Evolutionary conservation across 2,113 vertebrate genomes (phyloP), one percentile per base, ranked within the genome.

Genomic region (Rhinoderma darwinii): DNA sequence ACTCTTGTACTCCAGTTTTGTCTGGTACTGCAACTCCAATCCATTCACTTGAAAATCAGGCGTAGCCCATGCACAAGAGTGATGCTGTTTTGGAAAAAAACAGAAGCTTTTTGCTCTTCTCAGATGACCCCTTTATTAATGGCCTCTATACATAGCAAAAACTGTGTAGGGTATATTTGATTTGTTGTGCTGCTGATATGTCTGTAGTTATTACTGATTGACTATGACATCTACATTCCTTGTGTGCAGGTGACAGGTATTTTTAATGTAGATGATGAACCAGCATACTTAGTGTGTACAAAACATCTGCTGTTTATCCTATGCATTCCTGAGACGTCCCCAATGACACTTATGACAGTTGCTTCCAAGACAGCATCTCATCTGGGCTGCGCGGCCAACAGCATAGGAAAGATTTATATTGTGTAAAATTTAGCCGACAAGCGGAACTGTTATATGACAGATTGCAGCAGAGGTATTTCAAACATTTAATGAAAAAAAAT

Each of bases 381-480:
- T 61, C 51, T 54, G 76, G 77, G 77, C 51, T 8, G 32, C 30
- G 2, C 51, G 6, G 51, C 73, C 41, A 47, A 30, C 73, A 30
- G 22, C 9, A 54, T 7, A 59, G 51, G 35, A 35, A 39, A 80
- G 77, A 79, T 79, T 79, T 37, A 79, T 56, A 25, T 35, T 56
- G 32, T 51, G 27, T 30, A 51, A 32, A 10, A 35, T 5, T 4
- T 18, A 78, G 76, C 76, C 76, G 56, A 78, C 15, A 54, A 78
- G 30, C 9, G 51, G 18, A 80, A 59, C 77, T 41, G 77, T 59
- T 80, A 80, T 6, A 80, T 80, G 77, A 80, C 32, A 39, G 77
- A 80, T 39, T 61, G 18, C 77, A 80, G 51, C 10, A n/a, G 35
- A 80, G 35, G 77, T 27, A 80, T 80, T 15, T 4, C 18, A 80